Conservation (phyloP, 2,888 invertebrate genomes). For the Ophioninae sp. region DNA sequence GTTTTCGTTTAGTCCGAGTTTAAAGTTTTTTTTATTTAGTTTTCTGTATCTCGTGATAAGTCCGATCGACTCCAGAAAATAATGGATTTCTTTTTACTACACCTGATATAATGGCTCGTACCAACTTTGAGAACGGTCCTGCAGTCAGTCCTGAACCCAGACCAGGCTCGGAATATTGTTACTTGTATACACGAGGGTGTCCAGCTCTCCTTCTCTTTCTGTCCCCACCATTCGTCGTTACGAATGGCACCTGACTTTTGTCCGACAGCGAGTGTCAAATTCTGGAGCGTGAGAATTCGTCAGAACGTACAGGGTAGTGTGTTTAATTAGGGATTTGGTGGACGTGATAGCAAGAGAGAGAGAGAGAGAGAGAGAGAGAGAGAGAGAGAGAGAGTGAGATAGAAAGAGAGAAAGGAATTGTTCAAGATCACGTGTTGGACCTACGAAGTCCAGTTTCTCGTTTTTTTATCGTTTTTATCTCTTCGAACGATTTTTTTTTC, state of each 20-base stretch:
- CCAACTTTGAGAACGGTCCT: background rate
- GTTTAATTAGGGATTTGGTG: slow-evolving; percentile 64
- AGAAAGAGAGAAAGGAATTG: background rate
- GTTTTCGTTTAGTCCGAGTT: too few species aligned
- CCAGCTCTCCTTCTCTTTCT: slow-evolving; percentile 1
- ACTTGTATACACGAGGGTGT: background rate
- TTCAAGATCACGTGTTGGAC: slow-evolving; percentile 42
- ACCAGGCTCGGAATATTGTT: background rate
- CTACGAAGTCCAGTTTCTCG: slow-evolving; percentile 23
- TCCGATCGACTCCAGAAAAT: too few species aligned
- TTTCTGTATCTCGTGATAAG: too few species aligned
- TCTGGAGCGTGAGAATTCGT: slow-evolving; percentile 76
- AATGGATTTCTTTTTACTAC: too few species aligned
- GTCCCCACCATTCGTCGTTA: slow-evolving; percentile 31
- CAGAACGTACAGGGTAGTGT: slow-evolving; percentile 50
- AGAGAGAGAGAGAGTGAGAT: slow-evolving; percentile 56
- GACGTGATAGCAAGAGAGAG: slow-evolving; percentile 48
- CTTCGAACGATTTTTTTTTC: background rate
- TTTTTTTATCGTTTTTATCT: background rate
- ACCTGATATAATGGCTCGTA: too few species aligned
- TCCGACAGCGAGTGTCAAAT: slow-evolving; percentile 76
- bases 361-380: slow-evolving; percentile 33
- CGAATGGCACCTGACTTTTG: slow-evolving; percentile 68
- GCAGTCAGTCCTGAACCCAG: background rate
- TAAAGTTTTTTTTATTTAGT: too few species aligned